Conservation (phyloP, 2,888 invertebrate species). For the Pycnomerus fuliginosus region DNA sequence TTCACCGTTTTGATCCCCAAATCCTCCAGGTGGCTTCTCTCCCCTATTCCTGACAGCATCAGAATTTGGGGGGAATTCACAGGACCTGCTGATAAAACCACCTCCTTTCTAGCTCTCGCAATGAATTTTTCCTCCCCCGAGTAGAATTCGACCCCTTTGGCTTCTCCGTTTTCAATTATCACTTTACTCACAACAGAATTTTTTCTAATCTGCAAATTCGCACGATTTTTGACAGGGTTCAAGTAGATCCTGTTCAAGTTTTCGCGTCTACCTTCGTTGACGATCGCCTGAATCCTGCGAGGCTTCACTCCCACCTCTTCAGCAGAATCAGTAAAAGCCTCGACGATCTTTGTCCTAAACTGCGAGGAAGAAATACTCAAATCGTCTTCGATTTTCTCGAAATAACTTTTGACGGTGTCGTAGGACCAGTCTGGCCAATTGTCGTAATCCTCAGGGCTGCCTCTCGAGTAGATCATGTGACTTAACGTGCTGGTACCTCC, state of each 20-base stretch:
- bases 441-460: constrained; percentile 83
- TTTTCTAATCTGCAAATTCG: constrained; percentile 58
- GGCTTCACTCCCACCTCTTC: constrained; percentile 58
- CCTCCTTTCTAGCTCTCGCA: constrained; percentile 57
- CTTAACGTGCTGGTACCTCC: constrained; percentile 87
- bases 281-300: constrained; percentile 56
- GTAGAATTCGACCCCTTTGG: constrained; percentile 54
- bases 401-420: constrained; percentile 77
- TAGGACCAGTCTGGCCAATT: constrained; percentile 76
- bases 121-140: constrained; percentile 38
- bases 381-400: constrained; percentile 79
- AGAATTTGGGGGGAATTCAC: constrained; percentile 76
- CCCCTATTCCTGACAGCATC: constrained; percentile 67
- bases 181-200: constrained; percentile 55
- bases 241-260: constrained; percentile 58
- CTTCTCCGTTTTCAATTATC: constrained; percentile 49
- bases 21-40: constrained; percentile 50
- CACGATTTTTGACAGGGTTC: constrained; percentile 51
- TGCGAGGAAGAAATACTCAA: constrained; percentile 60
- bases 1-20: constrained; percentile 53
- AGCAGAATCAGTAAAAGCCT: constrained; percentile 70
- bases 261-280: constrained; percentile 54
- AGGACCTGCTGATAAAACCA: constrained; percentile 63
- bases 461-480: constrained; percentile 89
- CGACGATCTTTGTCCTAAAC: constrained; percentile 60